phyloP scores from a whole-genome alignment of 2,113 vertebrate species.

The Neogale vison region DNA sequence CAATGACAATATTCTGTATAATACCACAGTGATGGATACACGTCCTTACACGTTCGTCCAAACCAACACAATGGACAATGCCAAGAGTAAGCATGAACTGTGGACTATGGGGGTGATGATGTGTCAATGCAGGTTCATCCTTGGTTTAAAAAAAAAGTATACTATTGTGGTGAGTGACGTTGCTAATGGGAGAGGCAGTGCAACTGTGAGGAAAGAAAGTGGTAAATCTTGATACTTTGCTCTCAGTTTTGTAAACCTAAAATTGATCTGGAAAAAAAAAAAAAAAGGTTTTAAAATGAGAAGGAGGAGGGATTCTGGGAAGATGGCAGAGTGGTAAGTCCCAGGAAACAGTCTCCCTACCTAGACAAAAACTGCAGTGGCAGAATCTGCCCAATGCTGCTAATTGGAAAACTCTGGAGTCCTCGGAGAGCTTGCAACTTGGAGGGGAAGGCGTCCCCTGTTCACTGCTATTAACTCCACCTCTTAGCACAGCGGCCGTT shows the following conservation, averaged over 20 bases:
- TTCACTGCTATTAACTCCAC: not conserved
- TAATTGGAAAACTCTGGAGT: not conserved
- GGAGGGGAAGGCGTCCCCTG: not conserved
- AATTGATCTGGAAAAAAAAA: not conserved
- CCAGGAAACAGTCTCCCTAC: not conserved
- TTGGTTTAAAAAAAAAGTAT: not conserved
- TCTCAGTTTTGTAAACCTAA: not conserved
- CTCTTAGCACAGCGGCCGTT: not conserved
- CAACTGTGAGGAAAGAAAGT: not conserved
- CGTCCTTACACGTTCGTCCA: not conserved
- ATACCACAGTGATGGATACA: not conserved
- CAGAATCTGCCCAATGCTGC: not conserved
- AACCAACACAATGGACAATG: not conserved
- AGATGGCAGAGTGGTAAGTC: not conserved
- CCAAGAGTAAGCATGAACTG: not conserved
- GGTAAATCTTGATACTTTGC: not conserved
- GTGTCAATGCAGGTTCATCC: not conserved
- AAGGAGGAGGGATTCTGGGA: not conserved
- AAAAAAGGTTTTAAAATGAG: not conserved
- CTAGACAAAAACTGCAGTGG: not conserved
- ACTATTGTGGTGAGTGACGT: not conserved
- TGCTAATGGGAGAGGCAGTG: not conserved
- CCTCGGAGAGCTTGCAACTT: not conserved
- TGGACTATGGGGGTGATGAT: not conserved
- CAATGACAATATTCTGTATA: not conserved